phyloP scores from a whole-genome alignment of 1,140 invertebrate species.

The Hylyphantes graminicola region DNA sequence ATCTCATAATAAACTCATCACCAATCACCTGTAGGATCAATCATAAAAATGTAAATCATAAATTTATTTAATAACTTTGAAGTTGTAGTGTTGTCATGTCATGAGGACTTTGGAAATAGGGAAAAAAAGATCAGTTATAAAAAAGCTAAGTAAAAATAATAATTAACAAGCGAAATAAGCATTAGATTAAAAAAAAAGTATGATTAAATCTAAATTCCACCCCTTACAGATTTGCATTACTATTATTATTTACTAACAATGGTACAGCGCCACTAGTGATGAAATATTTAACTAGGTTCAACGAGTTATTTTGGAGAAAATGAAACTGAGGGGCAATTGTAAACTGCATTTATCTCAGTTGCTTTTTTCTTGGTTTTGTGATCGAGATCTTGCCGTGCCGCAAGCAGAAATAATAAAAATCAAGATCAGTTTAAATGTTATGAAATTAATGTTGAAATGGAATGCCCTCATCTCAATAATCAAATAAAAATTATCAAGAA shows the following conservation, averaged over 20 bases:
- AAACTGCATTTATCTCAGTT: too few species aligned
- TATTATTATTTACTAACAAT: too few species aligned
- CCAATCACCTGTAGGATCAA: conserved; percentile 44
- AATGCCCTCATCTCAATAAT: conserved; percentile 67
- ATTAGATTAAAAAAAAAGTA: too few species aligned
- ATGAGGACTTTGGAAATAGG: not conserved
- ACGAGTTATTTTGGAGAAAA: too few species aligned
- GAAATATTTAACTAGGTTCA: too few species aligned
- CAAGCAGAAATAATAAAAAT: conserved; percentile 5
- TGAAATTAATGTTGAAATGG: conserved; percentile 63
- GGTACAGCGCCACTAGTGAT: too few species aligned
- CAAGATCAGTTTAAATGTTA: conserved; percentile 36
- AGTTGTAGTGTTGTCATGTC: conserved; percentile 18
- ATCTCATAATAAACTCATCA: conserved; percentile 18
- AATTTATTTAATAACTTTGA: not conserved
- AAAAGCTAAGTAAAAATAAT: too few species aligned
- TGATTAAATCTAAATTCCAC: too few species aligned
- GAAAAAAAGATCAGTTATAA: too few species aligned
- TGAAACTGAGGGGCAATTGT: too few species aligned
- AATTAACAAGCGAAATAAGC: too few species aligned
- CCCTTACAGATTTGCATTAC: too few species aligned
- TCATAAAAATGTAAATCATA: conserved; percentile 5
- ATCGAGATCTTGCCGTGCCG: not conserved
- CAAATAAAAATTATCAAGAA: conserved; percentile 64
- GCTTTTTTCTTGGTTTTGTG: not conserved